These are phyloP conservation scores for Campodea augens DNA, from an alignment of 1,140 invertebrate species.

Conservation along the genomic window DNA sequence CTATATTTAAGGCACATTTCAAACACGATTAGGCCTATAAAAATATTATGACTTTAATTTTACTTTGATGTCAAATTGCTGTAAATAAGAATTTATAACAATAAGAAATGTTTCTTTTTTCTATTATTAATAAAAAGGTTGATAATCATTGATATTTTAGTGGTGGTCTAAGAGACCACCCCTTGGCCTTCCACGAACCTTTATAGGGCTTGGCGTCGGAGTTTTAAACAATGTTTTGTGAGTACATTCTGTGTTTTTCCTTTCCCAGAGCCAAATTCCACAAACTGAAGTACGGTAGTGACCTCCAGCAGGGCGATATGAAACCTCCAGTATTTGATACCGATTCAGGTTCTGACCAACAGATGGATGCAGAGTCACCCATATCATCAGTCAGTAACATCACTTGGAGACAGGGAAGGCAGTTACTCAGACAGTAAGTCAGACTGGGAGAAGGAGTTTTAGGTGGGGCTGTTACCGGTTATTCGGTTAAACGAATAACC, in stretches of 20 bases:
- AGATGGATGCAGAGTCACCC: slow-evolving; percentile 47
- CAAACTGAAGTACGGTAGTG: slow-evolving; percentile 88
- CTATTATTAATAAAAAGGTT: too few relatives aligned
- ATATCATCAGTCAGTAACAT: slow-evolving; percentile 57
- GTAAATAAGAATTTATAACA: too few relatives aligned
- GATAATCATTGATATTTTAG: too few relatives aligned
- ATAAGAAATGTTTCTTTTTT: background rate
- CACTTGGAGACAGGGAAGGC: slow-evolving; percentile 83
- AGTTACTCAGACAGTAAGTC: slow-evolving; percentile 78
- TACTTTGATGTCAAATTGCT: too few relatives aligned
- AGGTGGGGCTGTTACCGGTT: background rate
- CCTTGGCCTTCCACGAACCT: too few relatives aligned
- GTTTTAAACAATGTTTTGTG: too few relatives aligned
- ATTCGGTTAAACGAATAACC: too few relatives aligned
- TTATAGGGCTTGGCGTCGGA: too few relatives aligned
- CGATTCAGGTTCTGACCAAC: slow-evolving; percentile 30
- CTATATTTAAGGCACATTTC: too few relatives aligned
- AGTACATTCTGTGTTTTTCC: too few relatives aligned
- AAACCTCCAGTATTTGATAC: slow-evolving; percentile 58
- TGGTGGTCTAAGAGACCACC: too few relatives aligned
- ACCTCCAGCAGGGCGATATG: slow-evolving; percentile 67
- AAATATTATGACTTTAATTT: background rate
- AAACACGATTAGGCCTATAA: background rate
- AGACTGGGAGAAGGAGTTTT: too few relatives aligned
- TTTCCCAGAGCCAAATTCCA: slow-evolving; percentile 66